Evolutionary conservation across 2,888 invertebrate species (phyloP).

Genomic region (Ophion slaviceki): DNA sequence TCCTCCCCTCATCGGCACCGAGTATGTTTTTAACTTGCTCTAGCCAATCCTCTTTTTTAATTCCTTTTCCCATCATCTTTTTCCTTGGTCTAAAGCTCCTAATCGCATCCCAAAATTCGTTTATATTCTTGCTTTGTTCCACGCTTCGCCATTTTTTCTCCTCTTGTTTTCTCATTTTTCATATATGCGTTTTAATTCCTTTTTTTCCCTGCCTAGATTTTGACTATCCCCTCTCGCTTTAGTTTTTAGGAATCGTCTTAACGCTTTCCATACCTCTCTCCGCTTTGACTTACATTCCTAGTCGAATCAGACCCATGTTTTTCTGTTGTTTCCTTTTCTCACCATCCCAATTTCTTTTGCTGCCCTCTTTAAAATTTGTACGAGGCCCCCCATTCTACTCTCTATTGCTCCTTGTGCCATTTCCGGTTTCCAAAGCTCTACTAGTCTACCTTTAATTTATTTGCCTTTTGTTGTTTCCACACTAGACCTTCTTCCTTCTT

Average conservation of each 20-base stretch:
- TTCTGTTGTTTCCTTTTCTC: conserved; percentile 1
- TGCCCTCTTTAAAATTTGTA: not conserved
- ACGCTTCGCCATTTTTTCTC: no score
- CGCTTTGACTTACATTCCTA: conserved; percentile 26
- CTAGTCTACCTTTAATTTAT: not conserved
- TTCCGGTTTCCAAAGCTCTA: not conserved
- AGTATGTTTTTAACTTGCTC: no score
- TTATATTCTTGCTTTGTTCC: no score
- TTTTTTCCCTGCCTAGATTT: not conserved
- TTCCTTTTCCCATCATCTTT: no score
- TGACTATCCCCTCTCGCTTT: conserved; percentile 2
- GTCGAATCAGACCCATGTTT: conserved; percentile 14
- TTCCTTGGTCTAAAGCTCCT: no score
- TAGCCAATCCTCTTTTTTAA: no score
- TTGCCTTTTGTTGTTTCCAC: conserved; percentile 6
- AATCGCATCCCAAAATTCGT: no score
- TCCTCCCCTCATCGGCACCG: no score
- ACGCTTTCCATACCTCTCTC: conserved; percentile 10
- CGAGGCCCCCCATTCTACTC: not conserved
- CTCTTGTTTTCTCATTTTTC: no score
- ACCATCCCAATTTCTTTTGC: conserved; percentile 15
- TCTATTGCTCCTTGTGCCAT: not conserved
- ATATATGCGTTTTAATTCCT: conserved; percentile 11
- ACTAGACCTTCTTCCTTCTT: not conserved
- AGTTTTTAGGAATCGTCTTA: conserved; percentile 16